Conservation (phyloP, 2,888 invertebrate species). For the Heliothis peltigera region DNA sequence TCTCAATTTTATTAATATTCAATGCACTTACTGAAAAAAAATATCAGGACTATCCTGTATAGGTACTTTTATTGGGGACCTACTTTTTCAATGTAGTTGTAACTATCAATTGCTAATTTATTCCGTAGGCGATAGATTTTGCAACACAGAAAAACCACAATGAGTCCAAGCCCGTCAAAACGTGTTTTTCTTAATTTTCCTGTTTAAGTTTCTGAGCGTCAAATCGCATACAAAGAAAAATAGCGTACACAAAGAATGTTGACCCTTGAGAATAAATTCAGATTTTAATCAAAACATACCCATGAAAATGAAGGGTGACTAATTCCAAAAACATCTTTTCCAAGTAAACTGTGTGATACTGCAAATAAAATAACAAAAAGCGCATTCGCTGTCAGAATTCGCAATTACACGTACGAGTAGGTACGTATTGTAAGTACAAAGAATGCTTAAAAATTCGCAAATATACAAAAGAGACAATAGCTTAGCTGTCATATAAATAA, state of each 20-base stretch:
- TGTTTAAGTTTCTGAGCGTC: constrained; percentile 2
- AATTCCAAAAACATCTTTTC: constrained; percentile 85
- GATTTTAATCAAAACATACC: constrained; percentile 72
- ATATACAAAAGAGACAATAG: constrained; percentile 82
- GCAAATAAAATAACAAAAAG: constrained; percentile 83
- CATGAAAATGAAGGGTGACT: constrained; percentile 74
- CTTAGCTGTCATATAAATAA: constrained; percentile 83
- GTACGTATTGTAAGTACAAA: constrained; percentile 54
- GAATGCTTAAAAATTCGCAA: constrained; percentile 77
- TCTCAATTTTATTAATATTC: no score
- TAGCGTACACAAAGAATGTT: constrained; percentile 47
- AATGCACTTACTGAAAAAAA: no score
- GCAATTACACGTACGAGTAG: constrained; percentile 72
- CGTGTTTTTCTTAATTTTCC: constrained; percentile 39
- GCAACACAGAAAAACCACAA: constrained; percentile 33
- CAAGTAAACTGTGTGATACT: constrained; percentile 83
- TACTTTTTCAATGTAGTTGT: no score
- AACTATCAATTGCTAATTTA: not conserved
- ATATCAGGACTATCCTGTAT: no score
- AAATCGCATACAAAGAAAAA: constrained; percentile 7
- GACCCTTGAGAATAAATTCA: constrained; percentile 60
- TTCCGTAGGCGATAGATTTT: not conserved
- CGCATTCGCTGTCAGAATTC: constrained; percentile 77
- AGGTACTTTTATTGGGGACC: no score
- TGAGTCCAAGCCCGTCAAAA: constrained; percentile 7